Evolutionary conservation across 2,797 vertebrate species (phyloP), one percentile per base, ranked within the genome.

Genomic region (Xenopus petersii): DNA sequence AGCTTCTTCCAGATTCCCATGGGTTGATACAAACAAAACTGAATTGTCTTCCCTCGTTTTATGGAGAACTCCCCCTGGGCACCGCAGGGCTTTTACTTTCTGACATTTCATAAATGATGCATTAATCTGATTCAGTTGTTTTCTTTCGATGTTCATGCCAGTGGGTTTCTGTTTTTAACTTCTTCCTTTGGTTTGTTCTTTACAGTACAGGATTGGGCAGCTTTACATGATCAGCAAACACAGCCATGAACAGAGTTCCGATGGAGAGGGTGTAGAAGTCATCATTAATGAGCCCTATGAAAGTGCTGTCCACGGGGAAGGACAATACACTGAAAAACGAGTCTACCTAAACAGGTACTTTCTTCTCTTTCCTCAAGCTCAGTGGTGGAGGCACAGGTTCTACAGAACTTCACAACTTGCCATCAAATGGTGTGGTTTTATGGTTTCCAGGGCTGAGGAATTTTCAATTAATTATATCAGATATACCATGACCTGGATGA

Each of bases 141-240:
- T 56, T 30, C 26, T 30, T 30, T 30, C 26, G 4, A 30, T 30
- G 26, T 30, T 30, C 2, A 30, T 30, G 26, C 26, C 26, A 2
- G 4, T 30, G 26, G 26, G 26, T 30, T 30, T 30, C 26, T 30
- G 26, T 56, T 56, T 17, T 42, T 42, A 42, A 42, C 36, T 24
- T 60, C 21, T 26, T 8, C 24, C 21, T 60, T 26, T 60, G 58
- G 24, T 60, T 75, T 84, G 82, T 85, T 75, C 79, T 83, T 80
- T 91, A 74, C 83, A 98, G 96, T 98, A 98, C 90, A 94, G 92
- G 83, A 96, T 99, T 17, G 97, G 97, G 56, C 97, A 99, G 85
- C 93, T 99, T 84, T 99, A 99, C 76, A 99, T 98, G 96, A 99
- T 99, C 91, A 98, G 96, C 87, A 99, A 98, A 81, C 97, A 99